These are phyloP conservation scores for Temnopleurus reevesii DNA, from an alignment of 53 echinoderm and acorn worm genomes.

Conservation along the genomic window DNA sequence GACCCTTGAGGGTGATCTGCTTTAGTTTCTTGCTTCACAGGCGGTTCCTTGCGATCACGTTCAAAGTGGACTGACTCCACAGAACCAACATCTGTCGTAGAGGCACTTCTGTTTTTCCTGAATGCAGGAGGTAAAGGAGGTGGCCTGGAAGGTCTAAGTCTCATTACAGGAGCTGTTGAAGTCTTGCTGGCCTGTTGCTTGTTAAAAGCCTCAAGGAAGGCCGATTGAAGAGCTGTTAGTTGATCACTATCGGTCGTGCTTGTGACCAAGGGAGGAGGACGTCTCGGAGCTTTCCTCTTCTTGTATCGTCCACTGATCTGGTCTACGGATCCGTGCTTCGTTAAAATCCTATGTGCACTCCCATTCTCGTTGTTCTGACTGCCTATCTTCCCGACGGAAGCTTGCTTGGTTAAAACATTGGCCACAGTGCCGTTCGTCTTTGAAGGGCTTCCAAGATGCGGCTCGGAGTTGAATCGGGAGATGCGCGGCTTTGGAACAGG, in stretches of 20 bases:
- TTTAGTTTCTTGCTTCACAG: background rate
- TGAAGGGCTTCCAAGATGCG: background rate
- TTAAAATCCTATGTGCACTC: background rate
- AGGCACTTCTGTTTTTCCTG: slow-evolving; percentile 39
- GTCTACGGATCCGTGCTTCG: slow-evolving; percentile 13
- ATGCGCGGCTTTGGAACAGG: slow-evolving; percentile 24
- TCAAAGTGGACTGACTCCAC: background rate
- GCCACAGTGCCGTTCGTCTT: background rate
- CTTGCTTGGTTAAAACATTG: too few relatives aligned
- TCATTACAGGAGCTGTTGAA: slow-evolving; percentile 21
- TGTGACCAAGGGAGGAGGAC: background rate
- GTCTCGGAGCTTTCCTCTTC: slow-evolving; percentile 44
- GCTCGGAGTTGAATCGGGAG: background rate
- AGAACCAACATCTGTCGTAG: slow-evolving; percentile 10
- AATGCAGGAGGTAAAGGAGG: slow-evolving; percentile 48
- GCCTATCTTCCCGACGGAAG: too few relatives aligned
- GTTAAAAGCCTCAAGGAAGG: slow-evolving; percentile 41
- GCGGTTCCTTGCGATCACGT: background rate
- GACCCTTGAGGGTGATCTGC: background rate
- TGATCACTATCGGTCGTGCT: background rate
- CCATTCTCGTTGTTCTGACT: background rate
- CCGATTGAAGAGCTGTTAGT: slow-evolving; percentile 35
- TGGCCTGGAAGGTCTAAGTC: slow-evolving; percentile 16
- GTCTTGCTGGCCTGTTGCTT: background rate
- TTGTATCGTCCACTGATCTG: background rate